phyloP scores from a whole-genome alignment of 2,797 vertebrate genomes.

The Catamblyrhynchus diadema region DNA sequence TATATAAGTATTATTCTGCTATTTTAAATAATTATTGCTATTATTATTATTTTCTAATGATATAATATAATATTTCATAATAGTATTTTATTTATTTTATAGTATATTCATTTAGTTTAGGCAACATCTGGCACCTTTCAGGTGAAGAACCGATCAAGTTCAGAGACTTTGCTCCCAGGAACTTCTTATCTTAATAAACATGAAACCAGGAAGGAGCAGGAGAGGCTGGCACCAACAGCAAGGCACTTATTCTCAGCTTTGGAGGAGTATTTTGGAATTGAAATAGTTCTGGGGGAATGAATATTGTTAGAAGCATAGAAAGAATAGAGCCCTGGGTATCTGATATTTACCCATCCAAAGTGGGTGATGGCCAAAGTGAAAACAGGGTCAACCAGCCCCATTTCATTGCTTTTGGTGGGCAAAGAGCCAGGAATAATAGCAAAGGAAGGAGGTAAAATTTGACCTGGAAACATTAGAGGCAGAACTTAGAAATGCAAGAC shows the following conservation, averaged over 20 bases:
- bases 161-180: not conserved
- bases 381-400: not conserved
- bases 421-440: not conserved
- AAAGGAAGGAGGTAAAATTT: not conserved
- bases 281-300: not conserved
- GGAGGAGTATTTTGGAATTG: not conserved
- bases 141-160: not conserved
- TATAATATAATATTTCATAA: not conserved
- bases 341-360: fast-evolving
- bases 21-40: too few species aligned
- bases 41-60: too few species aligned
- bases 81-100: not conserved
- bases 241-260: not conserved
- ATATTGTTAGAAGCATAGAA: not conserved
- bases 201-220: not conserved
- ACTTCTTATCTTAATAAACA: not conserved
- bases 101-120: not conserved
- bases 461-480: not conserved
- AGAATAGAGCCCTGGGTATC: not conserved
- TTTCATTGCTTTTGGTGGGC: not conserved
- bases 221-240: not conserved
- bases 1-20: too few species aligned
- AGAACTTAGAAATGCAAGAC: not conserved
- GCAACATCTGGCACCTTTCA: not conserved
- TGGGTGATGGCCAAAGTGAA: not conserved